These are phyloP conservation scores for Scaptomyza montana DNA, from an alignment of 1,140 invertebrate genomes.

Conservation along the genomic window DNA sequence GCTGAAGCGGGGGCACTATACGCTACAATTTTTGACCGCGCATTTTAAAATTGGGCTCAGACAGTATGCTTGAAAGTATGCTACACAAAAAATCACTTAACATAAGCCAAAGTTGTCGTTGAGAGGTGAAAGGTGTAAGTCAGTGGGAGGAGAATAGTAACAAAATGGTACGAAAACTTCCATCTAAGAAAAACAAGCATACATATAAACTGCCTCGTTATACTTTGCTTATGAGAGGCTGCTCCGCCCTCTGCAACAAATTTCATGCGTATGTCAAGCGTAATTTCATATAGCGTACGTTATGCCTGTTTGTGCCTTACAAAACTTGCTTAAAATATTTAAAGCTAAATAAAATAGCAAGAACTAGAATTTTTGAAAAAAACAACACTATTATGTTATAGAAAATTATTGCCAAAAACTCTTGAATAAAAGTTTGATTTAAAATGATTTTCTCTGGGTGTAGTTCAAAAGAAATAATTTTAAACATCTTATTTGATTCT, in stretches of 20 bases:
- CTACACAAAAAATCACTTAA: conserved; percentile 77
- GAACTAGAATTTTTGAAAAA: neutral
- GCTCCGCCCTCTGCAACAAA: neutral
- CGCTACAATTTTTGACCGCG: conserved; percentile 41
- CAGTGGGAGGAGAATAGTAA: conserved; percentile 18
- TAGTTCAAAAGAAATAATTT: too few relatives aligned
- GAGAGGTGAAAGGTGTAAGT: conserved; percentile 36
- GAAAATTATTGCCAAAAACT: too few relatives aligned
- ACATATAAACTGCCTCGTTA: conserved; percentile 20
- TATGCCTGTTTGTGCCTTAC: conserved; percentile 10
- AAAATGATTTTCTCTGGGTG: too few relatives aligned
- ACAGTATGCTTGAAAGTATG: conserved; percentile 57
- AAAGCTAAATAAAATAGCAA: neutral
- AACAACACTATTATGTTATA: too few relatives aligned
- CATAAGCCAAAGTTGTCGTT: conserved; percentile 54
- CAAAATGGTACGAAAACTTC: conserved; percentile 56
- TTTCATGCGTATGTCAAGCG: neutral
- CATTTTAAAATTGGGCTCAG: conserved; percentile 59
- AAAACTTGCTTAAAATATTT: conserved; percentile 9
- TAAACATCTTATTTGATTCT: too few relatives aligned
- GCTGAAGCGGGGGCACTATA: neutral
- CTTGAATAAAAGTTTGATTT: too few relatives aligned
- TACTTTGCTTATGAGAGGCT: conserved; percentile 49
- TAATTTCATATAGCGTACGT: neutral
- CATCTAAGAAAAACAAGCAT: conserved; percentile 60